Evolutionary conservation across 2,888 invertebrate species (phyloP).

Genomic region (Rhamphomyia laevipes): DNA sequence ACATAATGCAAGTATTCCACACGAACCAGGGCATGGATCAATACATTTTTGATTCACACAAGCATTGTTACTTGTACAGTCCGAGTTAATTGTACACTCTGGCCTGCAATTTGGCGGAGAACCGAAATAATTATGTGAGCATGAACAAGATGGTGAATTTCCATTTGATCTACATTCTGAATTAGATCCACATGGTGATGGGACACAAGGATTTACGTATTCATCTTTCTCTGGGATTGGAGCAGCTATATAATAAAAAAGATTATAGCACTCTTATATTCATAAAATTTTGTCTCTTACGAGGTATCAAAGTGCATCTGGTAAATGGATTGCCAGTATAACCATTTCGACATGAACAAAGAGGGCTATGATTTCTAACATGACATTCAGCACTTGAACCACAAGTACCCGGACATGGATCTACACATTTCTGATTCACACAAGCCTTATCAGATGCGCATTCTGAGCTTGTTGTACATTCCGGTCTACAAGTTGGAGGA

Average conservation of each 20-base stretch:
- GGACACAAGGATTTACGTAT: constrained; percentile 43
- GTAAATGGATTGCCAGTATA: constrained; percentile 65
- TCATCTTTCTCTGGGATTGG: constrained; percentile 27
- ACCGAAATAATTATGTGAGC: constrained; percentile 54
- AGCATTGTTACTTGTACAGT: constrained; percentile 59
- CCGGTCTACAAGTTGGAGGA: constrained; percentile 64
- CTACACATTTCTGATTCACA: constrained; percentile 56
- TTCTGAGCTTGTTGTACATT: constrained; percentile 62
- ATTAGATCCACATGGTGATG: constrained; percentile 51
- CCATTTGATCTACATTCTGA: constrained; percentile 48
- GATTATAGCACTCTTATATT: background rate
- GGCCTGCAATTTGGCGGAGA: constrained; percentile 67
- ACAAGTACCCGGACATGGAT: constrained; percentile 67
- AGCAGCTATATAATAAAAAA: constrained; percentile 20
- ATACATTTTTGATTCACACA: constrained; percentile 66
- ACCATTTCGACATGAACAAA: constrained; percentile 51
- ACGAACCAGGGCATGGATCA: constrained; percentile 67
- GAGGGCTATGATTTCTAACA: constrained; percentile 56
- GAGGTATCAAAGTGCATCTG: constrained; percentile 41
- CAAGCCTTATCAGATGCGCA: constrained; percentile 59
- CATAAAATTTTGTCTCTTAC: constrained; percentile 10
- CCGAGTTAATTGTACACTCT: constrained; percentile 59
- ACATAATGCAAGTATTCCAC: constrained; percentile 62
- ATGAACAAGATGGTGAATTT: constrained; percentile 54
- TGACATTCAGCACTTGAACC: constrained; percentile 58